These are phyloP conservation scores for Lagopus leucura DNA, from an alignment of 2,113 vertebrate species.

Conservation along the genomic window DNA sequence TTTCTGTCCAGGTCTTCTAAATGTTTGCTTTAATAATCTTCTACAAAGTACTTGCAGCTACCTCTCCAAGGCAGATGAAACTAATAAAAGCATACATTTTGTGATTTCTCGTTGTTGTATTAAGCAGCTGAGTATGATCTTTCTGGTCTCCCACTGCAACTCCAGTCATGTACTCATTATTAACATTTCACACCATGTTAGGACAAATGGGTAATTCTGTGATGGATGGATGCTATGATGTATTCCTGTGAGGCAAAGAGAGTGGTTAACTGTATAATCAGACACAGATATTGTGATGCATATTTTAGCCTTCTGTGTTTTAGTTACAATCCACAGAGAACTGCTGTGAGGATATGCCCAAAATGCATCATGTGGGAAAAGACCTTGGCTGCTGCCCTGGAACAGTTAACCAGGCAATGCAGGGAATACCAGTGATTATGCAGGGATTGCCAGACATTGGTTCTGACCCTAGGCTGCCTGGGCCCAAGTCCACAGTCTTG, in stretches of 20 bases:
- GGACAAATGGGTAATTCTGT: not conserved
- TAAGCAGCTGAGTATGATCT: not conserved
- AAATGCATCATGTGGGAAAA: not conserved
- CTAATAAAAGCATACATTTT: not conserved
- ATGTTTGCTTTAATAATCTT: not conserved
- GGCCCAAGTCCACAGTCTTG: not conserved
- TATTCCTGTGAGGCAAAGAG: not conserved
- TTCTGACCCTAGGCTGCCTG: not conserved
- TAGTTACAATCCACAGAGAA: not conserved
- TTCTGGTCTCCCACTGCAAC: not conserved
- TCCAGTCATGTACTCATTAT: not conserved
- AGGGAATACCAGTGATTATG: not conserved
- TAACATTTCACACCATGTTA: not conserved
- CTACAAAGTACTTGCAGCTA: not conserved
- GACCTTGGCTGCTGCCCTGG: not conserved
- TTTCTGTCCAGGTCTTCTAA: not conserved
- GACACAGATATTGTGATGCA: not conserved
- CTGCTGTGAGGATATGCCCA: not conserved
- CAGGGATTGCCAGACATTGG: not conserved
- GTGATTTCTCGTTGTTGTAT: not conserved
- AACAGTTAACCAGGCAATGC: not conserved
- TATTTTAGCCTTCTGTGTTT: not conserved
- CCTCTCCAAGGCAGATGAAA: not conserved
- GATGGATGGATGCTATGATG: not conserved
- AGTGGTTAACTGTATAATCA: not conserved